Conservation (phyloP, 2,113 vertebrate species). For the Siphamia tubifer region DNA sequence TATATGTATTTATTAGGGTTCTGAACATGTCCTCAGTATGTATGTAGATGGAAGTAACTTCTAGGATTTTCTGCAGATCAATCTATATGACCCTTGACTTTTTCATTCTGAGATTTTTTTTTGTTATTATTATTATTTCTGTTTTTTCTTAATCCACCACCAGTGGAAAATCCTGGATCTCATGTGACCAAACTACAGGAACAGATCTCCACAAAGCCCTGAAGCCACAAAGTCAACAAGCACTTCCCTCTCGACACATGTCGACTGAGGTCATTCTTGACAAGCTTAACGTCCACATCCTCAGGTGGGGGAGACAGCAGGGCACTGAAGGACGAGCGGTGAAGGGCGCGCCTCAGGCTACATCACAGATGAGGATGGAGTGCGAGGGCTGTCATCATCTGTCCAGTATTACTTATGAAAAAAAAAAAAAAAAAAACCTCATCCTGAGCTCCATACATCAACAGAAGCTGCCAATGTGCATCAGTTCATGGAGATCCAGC, state of each 20-base stretch:
- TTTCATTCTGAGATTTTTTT: too few relatives aligned
- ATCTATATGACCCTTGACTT: too few relatives aligned
- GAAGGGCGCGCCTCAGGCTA: conserved; percentile 24
- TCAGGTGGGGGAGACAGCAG: background rate
- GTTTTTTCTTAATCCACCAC: too few relatives aligned
- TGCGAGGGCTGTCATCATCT: conserved; percentile 24
- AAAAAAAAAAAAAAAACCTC: too few relatives aligned
- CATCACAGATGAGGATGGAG: background rate
- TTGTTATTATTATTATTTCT: too few relatives aligned
- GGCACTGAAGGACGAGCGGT: background rate
- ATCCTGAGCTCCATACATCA: conserved; percentile 22
- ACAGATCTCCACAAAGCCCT: background rate
- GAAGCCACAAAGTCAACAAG: background rate
- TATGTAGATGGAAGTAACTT: too few relatives aligned
- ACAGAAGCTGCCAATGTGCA: conserved; percentile 19
- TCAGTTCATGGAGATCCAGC: conserved; percentile 23
- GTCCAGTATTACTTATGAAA: conserved; percentile 14
- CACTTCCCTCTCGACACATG: background rate
- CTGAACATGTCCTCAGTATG: too few relatives aligned
- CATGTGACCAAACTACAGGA: background rate
- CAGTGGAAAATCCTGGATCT: too few relatives aligned
- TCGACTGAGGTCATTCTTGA: conserved; percentile 24
- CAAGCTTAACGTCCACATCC: background rate
- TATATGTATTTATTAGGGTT: too few relatives aligned
- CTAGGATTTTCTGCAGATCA: too few relatives aligned